Conservation (phyloP, 2,113 vertebrate genomes). For the Marcusenius ussheri region DNA sequence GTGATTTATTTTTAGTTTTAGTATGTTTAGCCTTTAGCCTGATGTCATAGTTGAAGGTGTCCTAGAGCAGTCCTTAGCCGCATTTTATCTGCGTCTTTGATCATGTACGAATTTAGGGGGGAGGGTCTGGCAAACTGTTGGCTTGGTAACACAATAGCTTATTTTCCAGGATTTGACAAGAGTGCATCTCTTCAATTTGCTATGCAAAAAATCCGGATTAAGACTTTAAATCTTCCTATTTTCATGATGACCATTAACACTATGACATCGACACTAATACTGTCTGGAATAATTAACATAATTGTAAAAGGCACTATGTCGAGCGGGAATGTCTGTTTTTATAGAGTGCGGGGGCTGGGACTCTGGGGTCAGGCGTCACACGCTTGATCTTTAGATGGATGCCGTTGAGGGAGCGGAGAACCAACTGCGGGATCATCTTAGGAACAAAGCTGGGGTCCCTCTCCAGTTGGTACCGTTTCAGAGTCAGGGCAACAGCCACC, state of each 20-base stretch:
- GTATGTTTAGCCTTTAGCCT: background rate
- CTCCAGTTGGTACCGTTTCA: too few species aligned
- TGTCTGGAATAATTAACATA: background rate
- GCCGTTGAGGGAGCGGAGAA: too few species aligned
- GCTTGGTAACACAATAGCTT: too few species aligned
- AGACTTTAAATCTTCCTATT: background rate
- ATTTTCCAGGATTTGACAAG: too few species aligned
- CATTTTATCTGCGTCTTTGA: background rate
- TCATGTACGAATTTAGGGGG: too few species aligned
- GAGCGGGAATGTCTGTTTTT: background rate
- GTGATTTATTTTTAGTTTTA: background rate
- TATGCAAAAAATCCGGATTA: too few species aligned
- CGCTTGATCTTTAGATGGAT: too few species aligned
- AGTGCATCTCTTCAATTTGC: too few species aligned
- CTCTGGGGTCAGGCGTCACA: slow-evolving; percentile 20
- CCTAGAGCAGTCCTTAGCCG: background rate
- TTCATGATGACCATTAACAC: background rate
- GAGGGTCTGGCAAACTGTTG: too few species aligned
- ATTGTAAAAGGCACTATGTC: background rate
- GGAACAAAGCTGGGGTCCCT: too few species aligned
- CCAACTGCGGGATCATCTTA: too few species aligned
- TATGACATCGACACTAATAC: background rate
- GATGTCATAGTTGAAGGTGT: background rate
- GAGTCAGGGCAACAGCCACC: slow-evolving; percentile 60
- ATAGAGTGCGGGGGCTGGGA: background rate